Evolutionary conservation across 2,888 invertebrate species (phyloP).

Genomic region (Lasioglossum malachurum): DNA sequence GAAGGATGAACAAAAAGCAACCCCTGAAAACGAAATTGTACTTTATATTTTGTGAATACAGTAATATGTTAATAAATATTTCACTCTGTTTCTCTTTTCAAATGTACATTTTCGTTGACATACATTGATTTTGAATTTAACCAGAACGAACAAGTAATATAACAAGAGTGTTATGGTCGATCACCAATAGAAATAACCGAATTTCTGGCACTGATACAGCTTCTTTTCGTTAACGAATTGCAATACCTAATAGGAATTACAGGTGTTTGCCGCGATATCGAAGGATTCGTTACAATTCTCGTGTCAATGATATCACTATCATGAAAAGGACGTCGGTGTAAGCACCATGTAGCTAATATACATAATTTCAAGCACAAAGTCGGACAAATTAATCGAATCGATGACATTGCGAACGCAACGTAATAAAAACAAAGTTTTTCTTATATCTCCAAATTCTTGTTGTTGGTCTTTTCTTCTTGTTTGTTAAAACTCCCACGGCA

Average conservation of each 20-base stretch:
- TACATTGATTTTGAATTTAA: conserved; percentile 49
- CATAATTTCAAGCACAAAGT: conserved; percentile 17
- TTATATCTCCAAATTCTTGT: not conserved
- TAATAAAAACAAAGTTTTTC: not conserved
- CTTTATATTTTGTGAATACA: conserved; percentile 69
- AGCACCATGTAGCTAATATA: conserved; percentile 25
- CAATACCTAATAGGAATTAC: not conserved
- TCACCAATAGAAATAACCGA: not conserved
- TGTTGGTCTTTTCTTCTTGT: not conserved
- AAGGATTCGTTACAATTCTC: not conserved
- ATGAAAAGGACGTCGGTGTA: conserved; percentile 22
- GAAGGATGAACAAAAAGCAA: not conserved
- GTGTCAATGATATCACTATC: not conserved
- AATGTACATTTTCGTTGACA: conserved; percentile 57
- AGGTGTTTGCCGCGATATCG: conserved; percentile 9
- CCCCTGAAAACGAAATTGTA: conserved; percentile 60
- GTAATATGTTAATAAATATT: conserved; percentile 55
- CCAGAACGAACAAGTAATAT: conserved; percentile 25
- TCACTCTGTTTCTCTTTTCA: conserved; percentile 35
- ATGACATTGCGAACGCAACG: not conserved
- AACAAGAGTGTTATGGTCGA: conserved; percentile 18
- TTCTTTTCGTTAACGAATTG: not conserved
- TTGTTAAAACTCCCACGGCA: not conserved
- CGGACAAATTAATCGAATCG: conserved; percentile 12
- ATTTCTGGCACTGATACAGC: not conserved